These are phyloP conservation scores for Dichetophora obliterata DNA, from an alignment of 2,888 invertebrate genomes.

Conservation along the genomic window DNA sequence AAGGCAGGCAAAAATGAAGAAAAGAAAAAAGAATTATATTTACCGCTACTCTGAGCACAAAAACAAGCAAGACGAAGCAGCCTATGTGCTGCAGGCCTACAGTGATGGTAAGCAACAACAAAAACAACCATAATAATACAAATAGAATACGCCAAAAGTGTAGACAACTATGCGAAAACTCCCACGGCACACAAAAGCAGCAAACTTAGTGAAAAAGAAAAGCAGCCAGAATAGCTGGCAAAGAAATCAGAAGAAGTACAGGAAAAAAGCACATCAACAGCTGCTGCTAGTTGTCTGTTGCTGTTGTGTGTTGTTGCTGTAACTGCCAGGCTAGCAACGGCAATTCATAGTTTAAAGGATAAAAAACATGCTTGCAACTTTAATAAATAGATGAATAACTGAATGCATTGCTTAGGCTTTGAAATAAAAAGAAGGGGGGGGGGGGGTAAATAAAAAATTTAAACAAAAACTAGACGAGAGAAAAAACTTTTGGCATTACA, in stretches of 20 bases:
- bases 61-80: slow-evolving; percentile 1
- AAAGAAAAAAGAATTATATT: not conserved
- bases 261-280: not conserved
- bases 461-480: not conserved
- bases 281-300: not conserved
- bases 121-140: not conserved
- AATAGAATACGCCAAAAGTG: not conserved
- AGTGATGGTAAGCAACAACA: not conserved
- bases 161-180: slow-evolving; percentile 15
- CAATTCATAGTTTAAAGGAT: slow-evolving; percentile 16
- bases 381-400: slow-evolving; percentile 21
- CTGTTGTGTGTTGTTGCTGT: not conserved
- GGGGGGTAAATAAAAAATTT: not conserved
- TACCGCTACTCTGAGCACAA: slow-evolving; percentile 10
- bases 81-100: not conserved
- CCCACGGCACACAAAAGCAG: slow-evolving; percentile 18
- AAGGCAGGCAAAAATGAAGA: not conserved
- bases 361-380: slow-evolving; percentile 17
- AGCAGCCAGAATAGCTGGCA: slow-evolving; percentile 3
- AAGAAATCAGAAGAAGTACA: not conserved
- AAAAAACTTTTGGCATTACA: no score
- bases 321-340: not conserved
- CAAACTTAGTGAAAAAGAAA: slow-evolving; percentile 6
- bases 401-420: slow-evolving; percentile 5
- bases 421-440: not conserved